phyloP scores from a whole-genome alignment of 2,113 vertebrate species.

The Sigmodon hispidus region DNA sequence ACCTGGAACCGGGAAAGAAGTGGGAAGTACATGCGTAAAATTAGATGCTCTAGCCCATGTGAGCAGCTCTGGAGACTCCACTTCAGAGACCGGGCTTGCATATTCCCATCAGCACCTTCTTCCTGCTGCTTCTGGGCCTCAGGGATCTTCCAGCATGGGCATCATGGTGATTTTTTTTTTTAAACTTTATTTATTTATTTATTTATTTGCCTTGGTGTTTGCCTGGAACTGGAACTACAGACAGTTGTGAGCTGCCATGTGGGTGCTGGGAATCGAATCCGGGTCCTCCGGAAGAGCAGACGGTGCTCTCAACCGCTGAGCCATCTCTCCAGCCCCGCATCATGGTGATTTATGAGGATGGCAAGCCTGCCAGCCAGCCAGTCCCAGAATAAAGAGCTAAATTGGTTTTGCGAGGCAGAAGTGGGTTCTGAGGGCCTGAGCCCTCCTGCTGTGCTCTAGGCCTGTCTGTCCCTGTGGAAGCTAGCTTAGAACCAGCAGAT shows the following conservation, averaged over 20 bases:
- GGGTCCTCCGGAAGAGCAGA: too few relatives aligned
- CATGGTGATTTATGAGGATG: fast-evolving
- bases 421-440: too few relatives aligned
- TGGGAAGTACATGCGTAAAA: neutral
- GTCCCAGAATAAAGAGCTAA: neutral
- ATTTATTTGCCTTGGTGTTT: too few relatives aligned
- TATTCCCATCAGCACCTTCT: fast-evolving
- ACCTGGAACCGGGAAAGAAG: neutral
- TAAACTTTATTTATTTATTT: too few relatives aligned
- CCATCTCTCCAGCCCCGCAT: too few relatives aligned
- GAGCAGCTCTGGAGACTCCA: neutral
- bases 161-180: fast-evolving
- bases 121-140: neutral
- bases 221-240: too few relatives aligned
- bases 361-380: neutral
- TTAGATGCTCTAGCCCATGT: neutral
- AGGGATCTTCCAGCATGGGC: neutral
- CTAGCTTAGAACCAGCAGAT: fast-evolving
- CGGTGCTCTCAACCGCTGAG: too few relatives aligned
- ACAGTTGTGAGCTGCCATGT: too few relatives aligned
- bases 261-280: too few relatives aligned
- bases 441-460: too few relatives aligned
- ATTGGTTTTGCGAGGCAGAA: neutral
- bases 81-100: neutral
- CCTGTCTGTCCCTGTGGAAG: neutral